A percentile compares a stretch with the other conserved stretches of the same genome.
Conservation (phyloP, 2,113 vertebrate genomes). For the Oreochromis spilurus region DNA sequence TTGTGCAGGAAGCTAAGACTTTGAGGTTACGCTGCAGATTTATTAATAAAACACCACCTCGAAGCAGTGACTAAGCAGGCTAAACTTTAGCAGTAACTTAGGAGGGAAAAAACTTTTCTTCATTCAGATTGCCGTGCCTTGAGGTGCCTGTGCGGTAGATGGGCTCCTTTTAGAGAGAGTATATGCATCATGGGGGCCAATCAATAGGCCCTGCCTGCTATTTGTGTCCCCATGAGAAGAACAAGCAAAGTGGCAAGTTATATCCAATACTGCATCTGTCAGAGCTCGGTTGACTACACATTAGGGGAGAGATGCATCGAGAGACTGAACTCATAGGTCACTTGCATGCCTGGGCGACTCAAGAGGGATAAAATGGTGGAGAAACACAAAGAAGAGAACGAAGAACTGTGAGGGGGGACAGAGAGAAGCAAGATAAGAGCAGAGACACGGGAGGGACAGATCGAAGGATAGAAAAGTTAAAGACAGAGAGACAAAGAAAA, state of each 20-base stretch:
- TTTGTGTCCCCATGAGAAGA: conserved; percentile 44
- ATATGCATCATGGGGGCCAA: conserved; percentile 34
- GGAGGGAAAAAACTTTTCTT: conserved; percentile 29
- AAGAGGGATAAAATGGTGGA: conserved; percentile 69
- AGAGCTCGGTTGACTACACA: conserved; percentile 18
- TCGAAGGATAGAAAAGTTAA: conserved; percentile 12
- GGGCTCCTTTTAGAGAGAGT: conserved; percentile 1
- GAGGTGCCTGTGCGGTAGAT: conserved; percentile 26
- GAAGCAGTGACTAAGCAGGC: background rate
- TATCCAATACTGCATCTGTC: conserved; percentile 48
- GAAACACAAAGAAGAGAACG: conserved; percentile 70
- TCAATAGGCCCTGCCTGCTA: conserved; percentile 46
- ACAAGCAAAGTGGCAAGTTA: conserved; percentile 47
- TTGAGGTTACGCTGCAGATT: background rate
- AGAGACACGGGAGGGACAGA: conserved; percentile 28
- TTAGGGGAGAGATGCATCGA: conserved; percentile 40
- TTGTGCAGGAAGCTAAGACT: background rate
- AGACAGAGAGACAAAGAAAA: conserved; percentile 10
- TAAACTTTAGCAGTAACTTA: conserved; percentile 15
- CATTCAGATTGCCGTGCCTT: conserved; percentile 24
- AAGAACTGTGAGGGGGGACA: conserved; percentile 54
- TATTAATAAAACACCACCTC: background rate
- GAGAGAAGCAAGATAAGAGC: conserved; percentile 39
- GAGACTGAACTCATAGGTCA: conserved; percentile 71
- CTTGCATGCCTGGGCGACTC: conserved; percentile 71